Conservation (phyloP, 2,888 invertebrate species). For the Vandiemenella viatica region DNA sequence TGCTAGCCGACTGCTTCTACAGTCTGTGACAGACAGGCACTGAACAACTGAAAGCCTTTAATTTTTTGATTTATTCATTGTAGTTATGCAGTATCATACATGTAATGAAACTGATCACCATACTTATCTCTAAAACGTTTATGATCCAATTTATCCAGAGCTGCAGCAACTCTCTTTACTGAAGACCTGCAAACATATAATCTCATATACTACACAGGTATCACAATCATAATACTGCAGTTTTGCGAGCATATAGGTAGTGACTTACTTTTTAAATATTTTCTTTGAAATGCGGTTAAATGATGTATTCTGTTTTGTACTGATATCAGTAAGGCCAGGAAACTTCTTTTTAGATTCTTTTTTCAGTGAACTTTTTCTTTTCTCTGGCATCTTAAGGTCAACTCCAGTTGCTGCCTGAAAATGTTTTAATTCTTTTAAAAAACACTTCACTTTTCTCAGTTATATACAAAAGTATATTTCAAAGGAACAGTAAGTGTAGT, state of each 20-base stretch:
- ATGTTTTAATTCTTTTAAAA: not conserved
- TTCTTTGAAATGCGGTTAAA: constrained; percentile 32
- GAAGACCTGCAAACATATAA: constrained; percentile 23
- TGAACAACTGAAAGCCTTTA: too few species aligned
- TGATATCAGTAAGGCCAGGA: constrained; percentile 32
- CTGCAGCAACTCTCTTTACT: constrained; percentile 30
- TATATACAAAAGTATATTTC: too few species aligned
- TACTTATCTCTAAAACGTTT: constrained; percentile 32
- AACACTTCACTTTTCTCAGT: not conserved
- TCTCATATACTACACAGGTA: not conserved
- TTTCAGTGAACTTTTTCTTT: constrained; percentile 21
- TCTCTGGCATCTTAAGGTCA: constrained; percentile 30
- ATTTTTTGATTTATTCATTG: too few species aligned
- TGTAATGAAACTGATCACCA: constrained; percentile 36
- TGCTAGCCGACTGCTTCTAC: too few species aligned
- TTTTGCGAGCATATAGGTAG: too few species aligned
- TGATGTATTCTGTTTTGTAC: constrained; percentile 26
- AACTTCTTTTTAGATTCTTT: constrained; percentile 19
- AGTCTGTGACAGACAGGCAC: too few species aligned
- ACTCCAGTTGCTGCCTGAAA: constrained; percentile 33
- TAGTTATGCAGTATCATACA: constrained; percentile 17
- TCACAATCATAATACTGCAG: too few species aligned
- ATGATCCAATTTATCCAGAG: constrained; percentile 29
- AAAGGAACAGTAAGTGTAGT: too few species aligned
- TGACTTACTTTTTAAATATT: constrained; percentile 32